Conservation (phyloP, 2,888 invertebrate species). For the Lamellibrachia satsuma region DNA sequence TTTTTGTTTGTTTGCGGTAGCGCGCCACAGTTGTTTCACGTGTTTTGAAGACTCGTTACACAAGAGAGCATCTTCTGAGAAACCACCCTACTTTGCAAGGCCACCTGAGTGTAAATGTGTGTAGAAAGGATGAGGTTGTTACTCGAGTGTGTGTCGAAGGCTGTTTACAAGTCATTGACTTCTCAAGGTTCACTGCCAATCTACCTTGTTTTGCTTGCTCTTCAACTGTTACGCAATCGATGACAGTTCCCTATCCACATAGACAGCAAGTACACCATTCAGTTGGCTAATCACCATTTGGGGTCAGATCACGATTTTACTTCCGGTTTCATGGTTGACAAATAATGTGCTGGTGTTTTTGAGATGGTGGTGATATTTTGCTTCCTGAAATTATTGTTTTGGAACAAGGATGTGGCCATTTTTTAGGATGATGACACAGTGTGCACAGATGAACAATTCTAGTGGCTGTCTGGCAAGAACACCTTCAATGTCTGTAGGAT, state of each 20-base stretch:
- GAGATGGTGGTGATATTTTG: not conserved
- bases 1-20: no score
- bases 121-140: not conserved
- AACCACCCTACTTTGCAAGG: not conserved
- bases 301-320: not conserved
- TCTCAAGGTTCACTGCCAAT: not conserved
- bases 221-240: not conserved
- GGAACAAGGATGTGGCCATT: no score
- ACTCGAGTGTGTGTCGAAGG: not conserved
- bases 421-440: no score
- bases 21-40: not conserved
- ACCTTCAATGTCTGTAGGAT: no score
- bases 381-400: not conserved
- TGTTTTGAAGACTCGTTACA: not conserved
- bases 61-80: not conserved
- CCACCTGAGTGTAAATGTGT: not conserved
- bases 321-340: not conserved
- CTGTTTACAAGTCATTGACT: not conserved
- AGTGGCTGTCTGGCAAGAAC: no score
- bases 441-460: no score
- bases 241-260: not conserved
- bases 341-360: no score
- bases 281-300: not conserved
- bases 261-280: not conserved
- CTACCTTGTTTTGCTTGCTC: not conserved